Conservation (phyloP, 2,888 invertebrate genomes). For the Nebria brevicollis region DNA sequence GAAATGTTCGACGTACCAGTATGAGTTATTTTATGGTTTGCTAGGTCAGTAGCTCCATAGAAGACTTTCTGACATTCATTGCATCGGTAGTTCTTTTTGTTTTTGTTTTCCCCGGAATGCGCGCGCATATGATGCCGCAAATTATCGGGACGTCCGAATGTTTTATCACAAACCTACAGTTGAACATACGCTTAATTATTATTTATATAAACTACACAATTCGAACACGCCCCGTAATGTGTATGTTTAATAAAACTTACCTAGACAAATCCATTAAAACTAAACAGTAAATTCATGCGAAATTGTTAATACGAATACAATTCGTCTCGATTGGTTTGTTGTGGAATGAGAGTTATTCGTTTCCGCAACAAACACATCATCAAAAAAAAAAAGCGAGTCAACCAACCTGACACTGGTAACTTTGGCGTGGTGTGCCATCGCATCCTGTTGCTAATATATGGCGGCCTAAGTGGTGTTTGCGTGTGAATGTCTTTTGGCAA, state of each 20-base stretch:
- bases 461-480: constrained; percentile 79
- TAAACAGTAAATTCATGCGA: no score
- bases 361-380: no score
- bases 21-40: constrained; percentile 75
- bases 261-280: no score
- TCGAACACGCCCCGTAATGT: not conserved
- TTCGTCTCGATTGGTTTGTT: no score
- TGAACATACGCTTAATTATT: constrained; percentile 45
- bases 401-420: constrained; percentile 68
- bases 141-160: constrained; percentile 78
- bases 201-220: not conserved
- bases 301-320: no score
- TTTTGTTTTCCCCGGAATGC: constrained; percentile 70
- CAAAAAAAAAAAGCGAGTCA: not conserved
- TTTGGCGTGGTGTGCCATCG: constrained; percentile 67
- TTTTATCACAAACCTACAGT: constrained; percentile 70
- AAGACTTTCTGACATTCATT: constrained; percentile 75
- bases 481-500: constrained; percentile 78
- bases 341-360: no score
- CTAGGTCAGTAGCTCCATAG: constrained; percentile 68
- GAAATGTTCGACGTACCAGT: constrained; percentile 65
- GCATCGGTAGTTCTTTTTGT: constrained; percentile 70
- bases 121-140: constrained; percentile 75
- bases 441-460: constrained; percentile 77
- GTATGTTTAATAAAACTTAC: no score